Evolutionary conservation across 23 tunicate species (phyloP), one percentile per base, ranked within the genome.

Genomic region (Botrylloides violaceus): DNA sequence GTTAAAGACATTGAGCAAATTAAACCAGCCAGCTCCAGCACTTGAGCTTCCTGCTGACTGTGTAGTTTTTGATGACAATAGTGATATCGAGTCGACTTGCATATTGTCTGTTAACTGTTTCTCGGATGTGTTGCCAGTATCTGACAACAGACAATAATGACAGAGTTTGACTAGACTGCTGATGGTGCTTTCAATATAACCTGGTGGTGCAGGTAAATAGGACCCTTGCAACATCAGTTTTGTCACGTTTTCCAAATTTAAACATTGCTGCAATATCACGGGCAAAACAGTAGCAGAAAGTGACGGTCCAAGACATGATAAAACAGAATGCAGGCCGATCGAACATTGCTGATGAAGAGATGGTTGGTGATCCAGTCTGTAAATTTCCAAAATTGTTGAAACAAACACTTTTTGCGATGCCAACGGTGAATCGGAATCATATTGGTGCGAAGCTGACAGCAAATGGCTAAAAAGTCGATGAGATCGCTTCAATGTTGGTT

Each of bases 1-100:
- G 23, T 48, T 65, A 49, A 86, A 86, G 30, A 86, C 94, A 47
- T 80, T 86, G 68, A 86, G 66, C 59, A 86, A 56, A 6, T 80
- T 83, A 7, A 80, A 80, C 36, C 79, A 74, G 27, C 83, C 76
- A n/a, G 82, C 29, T 32, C 61, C 74, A 4, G 37, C 26, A 37
- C 74, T 68, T 0, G 57, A 36, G 12, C 58, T 43, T 2, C 58
- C 26, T 22, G 74, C 28, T 25, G 74, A 68, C 58, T 68, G 74
- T 7, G 32, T 63, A 19, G 58, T 43, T 28, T 43, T 43, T 0
- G 74, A 32, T 21, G 74, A 37, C 12, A 36, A 21, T 22, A 39
- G 27, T 4, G 58, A 39, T 32, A 68, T 68, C 33, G 70, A 27
- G 33, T 63, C 70, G 50, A 23, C 27, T 4, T 34, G 77, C 23